Evolutionary conservation across 2,113 vertebrate genomes (phyloP).

Genomic region (Cynopterus brachyotis): DNA sequence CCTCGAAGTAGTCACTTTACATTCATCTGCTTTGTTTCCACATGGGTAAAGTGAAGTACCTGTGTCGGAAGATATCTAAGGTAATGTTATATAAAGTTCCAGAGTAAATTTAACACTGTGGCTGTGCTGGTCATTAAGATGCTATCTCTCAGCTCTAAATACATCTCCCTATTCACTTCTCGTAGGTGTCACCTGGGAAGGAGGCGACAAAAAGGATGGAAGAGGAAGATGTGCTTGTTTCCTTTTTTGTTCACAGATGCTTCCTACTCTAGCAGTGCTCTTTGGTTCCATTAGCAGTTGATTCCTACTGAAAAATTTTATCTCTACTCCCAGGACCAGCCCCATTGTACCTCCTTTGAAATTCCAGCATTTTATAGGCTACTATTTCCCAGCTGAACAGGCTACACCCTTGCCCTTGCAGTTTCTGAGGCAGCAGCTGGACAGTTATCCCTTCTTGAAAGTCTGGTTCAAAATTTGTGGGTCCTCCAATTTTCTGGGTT

Average conservation of each 20-base stretch:
- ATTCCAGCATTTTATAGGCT: background rate
- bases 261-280: background rate
- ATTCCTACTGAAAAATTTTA: background rate
- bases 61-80: background rate
- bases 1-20: background rate
- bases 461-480: background rate
- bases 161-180: background rate
- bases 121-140: background rate
- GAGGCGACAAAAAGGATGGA: background rate
- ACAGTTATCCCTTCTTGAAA: background rate
- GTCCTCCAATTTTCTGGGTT: background rate
- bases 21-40: background rate
- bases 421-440: background rate
- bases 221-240: background rate
- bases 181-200: background rate
- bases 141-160: background rate
- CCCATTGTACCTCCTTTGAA: background rate
- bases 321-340: background rate
- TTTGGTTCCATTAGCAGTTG: background rate
- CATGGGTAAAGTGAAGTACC: background rate
- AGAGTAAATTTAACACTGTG: background rate
- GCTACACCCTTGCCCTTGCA: background rate
- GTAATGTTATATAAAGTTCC: background rate
- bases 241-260: background rate
- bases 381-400: fast-evolving